A percentile compares a stretch with the other conserved stretches of the same genome.
phyloP scores from a whole-genome alignment of 2,113 vertebrate species.

The Tenebrosternarchus preto region DNA sequence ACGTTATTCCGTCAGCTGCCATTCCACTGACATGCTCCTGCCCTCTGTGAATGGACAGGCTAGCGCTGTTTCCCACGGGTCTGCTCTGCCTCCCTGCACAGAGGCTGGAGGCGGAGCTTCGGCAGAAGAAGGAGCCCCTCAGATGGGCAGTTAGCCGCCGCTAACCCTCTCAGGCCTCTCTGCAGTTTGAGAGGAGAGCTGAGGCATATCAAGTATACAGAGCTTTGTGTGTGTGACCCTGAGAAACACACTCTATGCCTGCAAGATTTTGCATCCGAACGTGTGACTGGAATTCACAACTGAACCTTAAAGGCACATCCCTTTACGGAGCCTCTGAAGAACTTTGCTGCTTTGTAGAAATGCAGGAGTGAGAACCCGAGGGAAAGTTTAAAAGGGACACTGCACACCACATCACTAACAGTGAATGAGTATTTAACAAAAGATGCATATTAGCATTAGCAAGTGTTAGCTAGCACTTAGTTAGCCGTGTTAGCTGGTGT shows the following conservation, averaged over 20 bases:
- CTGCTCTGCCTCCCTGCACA: no score
- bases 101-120: no score
- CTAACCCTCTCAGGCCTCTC: background rate
- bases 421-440: no score
- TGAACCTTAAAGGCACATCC: background rate
- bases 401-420: no score
- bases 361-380: background rate
- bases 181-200: conserved; percentile 29
- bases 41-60: no score
- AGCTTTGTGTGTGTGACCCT: background rate
- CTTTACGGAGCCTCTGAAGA: background rate
- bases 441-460: no score
- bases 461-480: no score
- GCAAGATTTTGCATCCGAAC: background rate
- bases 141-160: background rate
- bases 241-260: background rate
- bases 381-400: background rate
- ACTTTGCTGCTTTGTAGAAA: background rate
- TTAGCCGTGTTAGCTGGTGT: no score
- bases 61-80: no score
- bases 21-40: no score
- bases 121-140: background rate
- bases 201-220: conserved; percentile 8
- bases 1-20: no score
- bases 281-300: background rate